Base-by-base conservation (phyloP, 2,113 vertebrate genomes). In the Platanista minor region DNA sequence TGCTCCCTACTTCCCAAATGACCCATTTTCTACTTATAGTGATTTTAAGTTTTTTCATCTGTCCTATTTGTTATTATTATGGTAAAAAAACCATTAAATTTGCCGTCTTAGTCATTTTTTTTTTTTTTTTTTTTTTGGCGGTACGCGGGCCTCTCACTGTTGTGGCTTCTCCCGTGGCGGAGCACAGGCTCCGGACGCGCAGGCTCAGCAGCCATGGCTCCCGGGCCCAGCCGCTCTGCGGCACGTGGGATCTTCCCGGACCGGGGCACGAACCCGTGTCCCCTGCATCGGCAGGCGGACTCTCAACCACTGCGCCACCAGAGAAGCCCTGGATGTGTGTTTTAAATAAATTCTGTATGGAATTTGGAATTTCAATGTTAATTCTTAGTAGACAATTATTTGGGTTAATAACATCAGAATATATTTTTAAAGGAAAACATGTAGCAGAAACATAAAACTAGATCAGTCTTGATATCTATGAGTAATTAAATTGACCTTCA, bases 321-420 rank as follows among this genome's bases (percentile, higher is more conserved):
- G n/a, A n/a, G n/a, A n/a, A n/a, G n/a, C n/a, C n/a, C n/a, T n/a
- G 36, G n/a, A 81, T 81, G 1, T 96, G 21, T 92, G 8, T 46
- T 97, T 90, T 91, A 78, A 95, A 87, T 83, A 62, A 82, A 91
- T 88, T 91, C 41, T 75, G n/a, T 66, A 41, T 39, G n/a, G 8
- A 87, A 85, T 75, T 13, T 52, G 23, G n/a, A 93, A 78, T 92
- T 88, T 81, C 54, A 93, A 59, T 87, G 5, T 77, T 87, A 96
- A 91, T 81, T 85, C 49, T 90, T 95, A 92, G 83, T 27, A 64
- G 18, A 74, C 13, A 31, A 77, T 52, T 87, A 61, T 77, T 74
- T 84, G 33, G n/a, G 36, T 80, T 91, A 97, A 82, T n/a, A 74
- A 69, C 2, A 83, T 75, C 29, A 89, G 17, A 87, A 43, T 41